Base-by-base conservation (phyloP, 2,888 invertebrate genomes). In the Lottia gigantea region DNA sequence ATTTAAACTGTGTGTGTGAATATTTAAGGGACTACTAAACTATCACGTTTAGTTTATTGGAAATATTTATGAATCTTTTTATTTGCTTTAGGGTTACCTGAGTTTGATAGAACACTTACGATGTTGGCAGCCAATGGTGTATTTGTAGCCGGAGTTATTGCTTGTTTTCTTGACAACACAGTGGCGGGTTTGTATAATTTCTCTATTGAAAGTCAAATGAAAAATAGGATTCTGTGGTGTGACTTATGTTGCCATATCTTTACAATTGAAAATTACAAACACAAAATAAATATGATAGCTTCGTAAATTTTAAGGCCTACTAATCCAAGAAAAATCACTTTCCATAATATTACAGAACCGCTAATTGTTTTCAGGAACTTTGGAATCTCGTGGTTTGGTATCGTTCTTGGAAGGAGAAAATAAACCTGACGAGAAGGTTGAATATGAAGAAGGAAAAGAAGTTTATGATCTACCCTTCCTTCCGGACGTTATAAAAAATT, bases 161-260 rank as follows among this genome's bases (percentile, higher is more conserved):
- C 88, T 7, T 88, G 87, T 70, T 75, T 88, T 46, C 78, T 89
- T 26, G 89, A 89, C 76, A 89, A 89, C 68, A 82, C 83, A 0
- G 74, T 84, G 0, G 79, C 80, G 67, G 84, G 84, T 82, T 71
- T 67, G 74, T 31, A 40, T 40, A n/a, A n/a, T n/a, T n/a, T n/a
- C n/a, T n/a, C n/a, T n/a, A n/a, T n/a, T n/a, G n/a, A n/a, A n/a
- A n/a, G n/a, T n/a, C n/a, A n/a, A n/a, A n/a, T n/a, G n/a, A n/a
- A n/a, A n/a, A n/a, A n/a, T n/a, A n/a, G 6, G 31, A 31, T 31
- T 31, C 6, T 31, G 6, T 31, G 31, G 6, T 31, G 6, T 31
- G 31, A 31, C 31, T 31, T 31, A 31, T 31, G 6, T 31, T 31
- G 31, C 31, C 31, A 31, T 3, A 31, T 31, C 2, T 31, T 31